Evolutionary conservation across 1,140 invertebrate species (phyloP).

Genomic region (Sycophila sp.): DNA sequence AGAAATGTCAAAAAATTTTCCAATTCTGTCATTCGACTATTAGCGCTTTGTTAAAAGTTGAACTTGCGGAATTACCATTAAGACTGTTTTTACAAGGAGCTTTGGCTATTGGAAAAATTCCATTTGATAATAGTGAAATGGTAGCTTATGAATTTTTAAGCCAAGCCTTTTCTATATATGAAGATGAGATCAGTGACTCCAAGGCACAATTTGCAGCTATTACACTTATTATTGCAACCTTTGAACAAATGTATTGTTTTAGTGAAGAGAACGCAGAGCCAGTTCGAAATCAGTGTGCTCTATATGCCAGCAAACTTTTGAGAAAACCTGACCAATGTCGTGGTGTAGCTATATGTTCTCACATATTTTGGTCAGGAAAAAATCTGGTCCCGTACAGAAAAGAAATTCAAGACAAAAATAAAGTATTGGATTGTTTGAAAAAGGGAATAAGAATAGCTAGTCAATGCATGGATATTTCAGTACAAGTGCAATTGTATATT

Average conservation of each 20-base stretch:
- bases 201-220: conserved; percentile 97
- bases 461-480: conserved; percentile 97
- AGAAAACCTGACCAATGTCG: conserved; percentile 98
- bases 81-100: conserved; percentile 95
- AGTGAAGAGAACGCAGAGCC: conserved; percentile 98
- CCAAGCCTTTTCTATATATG: conserved; percentile 97
- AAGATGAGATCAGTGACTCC: conserved; percentile 98
- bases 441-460: conserved; percentile 94
- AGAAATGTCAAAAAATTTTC: conserved; percentile 98
- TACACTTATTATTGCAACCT: conserved; percentile 93
- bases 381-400: conserved; percentile 73
- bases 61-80: conserved; percentile 91
- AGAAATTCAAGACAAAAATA: conserved; percentile 88
- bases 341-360: conserved; percentile 89
- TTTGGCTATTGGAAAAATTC: conserved; percentile 89
- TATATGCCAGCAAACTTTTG: conserved; percentile 93
- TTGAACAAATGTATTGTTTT: conserved; percentile 94
- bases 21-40: conserved; percentile 98
- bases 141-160: conserved; percentile 99
- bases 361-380: conserved; percentile 97
- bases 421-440: conserved; percentile 95
- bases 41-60: conserved; percentile 90
- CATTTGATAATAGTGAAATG: conserved; percentile 94
- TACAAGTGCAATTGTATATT: conserved; percentile 95
- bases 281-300: conserved; percentile 91